phyloP scores from a whole-genome alignment of 2,888 invertebrate genomes.

The Scaptomyza polygonia region DNA sequence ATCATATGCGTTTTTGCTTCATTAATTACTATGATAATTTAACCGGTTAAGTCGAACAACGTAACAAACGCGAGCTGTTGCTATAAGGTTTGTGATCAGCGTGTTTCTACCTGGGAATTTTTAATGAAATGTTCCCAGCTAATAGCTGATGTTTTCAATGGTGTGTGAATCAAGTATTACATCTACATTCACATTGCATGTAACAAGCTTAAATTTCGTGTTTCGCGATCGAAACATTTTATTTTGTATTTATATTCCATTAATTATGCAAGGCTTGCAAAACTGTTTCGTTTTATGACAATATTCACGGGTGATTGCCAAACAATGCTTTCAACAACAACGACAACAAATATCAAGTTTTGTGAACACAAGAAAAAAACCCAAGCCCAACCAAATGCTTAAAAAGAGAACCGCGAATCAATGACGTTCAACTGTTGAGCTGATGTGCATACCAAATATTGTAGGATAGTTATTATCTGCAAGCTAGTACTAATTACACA shows the following conservation, averaged over 20 bases:
- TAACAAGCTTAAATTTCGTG: slow-evolving; percentile 8
- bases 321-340: slow-evolving; percentile 16
- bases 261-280: slow-evolving; percentile 13
- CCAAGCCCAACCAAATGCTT: slow-evolving; percentile 22
- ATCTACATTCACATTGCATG: slow-evolving; percentile 1
- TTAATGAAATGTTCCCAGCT: slow-evolving; percentile 11
- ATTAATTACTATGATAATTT: slow-evolving; percentile 45
- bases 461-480: slow-evolving; percentile 13
- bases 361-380: slow-evolving; percentile 7
- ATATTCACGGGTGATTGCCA: slow-evolving; percentile 37
- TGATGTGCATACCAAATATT: slow-evolving; percentile 48
- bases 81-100: slow-evolving; percentile 7
- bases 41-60: slow-evolving; percentile 45
- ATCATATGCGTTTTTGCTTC: slow-evolving; percentile 38
- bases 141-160: slow-evolving; percentile 3
- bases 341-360: slow-evolving; percentile 30
- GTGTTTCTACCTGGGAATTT: slow-evolving; percentile 23
- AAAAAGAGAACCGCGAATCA: slow-evolving; percentile 44
- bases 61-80: slow-evolving; percentile 11
- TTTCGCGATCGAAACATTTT: background rate
- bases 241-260: slow-evolving; percentile 1
- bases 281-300: slow-evolving; percentile 14
- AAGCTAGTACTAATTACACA: background rate
- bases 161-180: slow-evolving; percentile 14
- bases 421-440: slow-evolving; percentile 46